Evolutionary conservation across 2,797 vertebrate genomes (phyloP), one percentile per base, ranked within the genome.

Genomic region (Microctenopoma stevenorrisi): DNA sequence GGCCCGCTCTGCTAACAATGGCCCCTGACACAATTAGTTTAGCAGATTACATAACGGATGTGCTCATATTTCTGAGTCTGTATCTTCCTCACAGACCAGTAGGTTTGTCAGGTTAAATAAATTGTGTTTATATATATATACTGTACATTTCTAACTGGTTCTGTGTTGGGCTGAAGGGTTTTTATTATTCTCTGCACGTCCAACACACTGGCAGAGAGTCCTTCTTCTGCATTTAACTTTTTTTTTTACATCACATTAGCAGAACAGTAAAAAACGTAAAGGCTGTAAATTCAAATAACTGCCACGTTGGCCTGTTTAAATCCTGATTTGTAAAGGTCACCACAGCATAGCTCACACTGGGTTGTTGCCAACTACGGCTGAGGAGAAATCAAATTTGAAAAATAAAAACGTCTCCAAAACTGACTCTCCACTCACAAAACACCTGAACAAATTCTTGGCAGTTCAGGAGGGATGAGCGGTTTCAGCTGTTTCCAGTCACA

Each of bases 1-100:
- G 68, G 72, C 52, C 52, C 43, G 50, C 66, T 83, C 90, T 83
- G 84, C 76, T 88, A 78, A 89, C 85, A 76, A 76, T 4, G 59
- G 78, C 65, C 72, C 42, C 79, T 74, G 74, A 86, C 54, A 75
- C 82, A 83, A 86, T 84, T 74, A 86, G 59, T 54, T 72, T 25
- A 57, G 81, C 35, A 59, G 63, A 77, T 88, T 77, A 84, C 60
- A 67, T 79, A 72, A 79, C 69, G 64, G 74, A 71, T 35, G 42
- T 28, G 51, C 66, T 76, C 51, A 22, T 76, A 64, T 35, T 62
- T 58, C 38, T 55, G 16, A 60, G 44, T 4, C 8, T 8, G 26
- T 2, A 28, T 40, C 58, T 65, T 65, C 58, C 37, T 76, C 69
- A 62, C 43, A 47, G 43, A 66, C 18, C 1, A 11, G 16, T 33